Conservation (phyloP, 1,140 invertebrate genomes). For the Heliconius congener region DNA sequence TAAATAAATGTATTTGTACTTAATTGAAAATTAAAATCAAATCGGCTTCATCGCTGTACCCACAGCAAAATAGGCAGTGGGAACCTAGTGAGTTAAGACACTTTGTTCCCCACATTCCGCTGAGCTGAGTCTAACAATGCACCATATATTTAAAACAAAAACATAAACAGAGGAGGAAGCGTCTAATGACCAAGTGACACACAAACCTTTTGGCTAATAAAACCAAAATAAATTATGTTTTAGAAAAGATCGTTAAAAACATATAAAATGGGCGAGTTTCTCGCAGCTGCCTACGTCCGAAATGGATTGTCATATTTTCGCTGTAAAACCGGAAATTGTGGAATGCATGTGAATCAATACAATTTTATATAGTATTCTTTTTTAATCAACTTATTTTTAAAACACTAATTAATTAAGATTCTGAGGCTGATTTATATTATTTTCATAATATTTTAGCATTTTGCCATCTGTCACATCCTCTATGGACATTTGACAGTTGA, state of each 20-base stretch:
- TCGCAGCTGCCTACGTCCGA: slow-evolving; percentile 1
- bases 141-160: background rate
- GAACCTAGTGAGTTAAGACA: too few species aligned
- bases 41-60: too few species aligned
- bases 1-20: too few species aligned
- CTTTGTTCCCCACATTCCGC: too few species aligned
- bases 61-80: too few species aligned
- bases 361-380: background rate
- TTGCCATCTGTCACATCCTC: too few species aligned
- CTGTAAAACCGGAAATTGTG: background rate
- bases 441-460: too few species aligned
- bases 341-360: background rate
- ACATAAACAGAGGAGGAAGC: slow-evolving; percentile 21
- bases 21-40: too few species aligned
- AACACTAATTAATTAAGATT: background rate
- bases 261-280: slow-evolving; percentile 23
- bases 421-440: background rate
- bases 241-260: slow-evolving; percentile 32
- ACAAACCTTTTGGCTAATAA: slow-evolving; percentile 37
- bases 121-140: background rate
- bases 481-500: too few species aligned
- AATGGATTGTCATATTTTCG: slow-evolving; percentile 12
- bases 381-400: background rate
- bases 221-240: slow-evolving; percentile 33
- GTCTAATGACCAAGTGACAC: slow-evolving; percentile 36